phyloP scores from a whole-genome alignment of 2,888 invertebrate species.

The Resseliella maxima region DNA sequence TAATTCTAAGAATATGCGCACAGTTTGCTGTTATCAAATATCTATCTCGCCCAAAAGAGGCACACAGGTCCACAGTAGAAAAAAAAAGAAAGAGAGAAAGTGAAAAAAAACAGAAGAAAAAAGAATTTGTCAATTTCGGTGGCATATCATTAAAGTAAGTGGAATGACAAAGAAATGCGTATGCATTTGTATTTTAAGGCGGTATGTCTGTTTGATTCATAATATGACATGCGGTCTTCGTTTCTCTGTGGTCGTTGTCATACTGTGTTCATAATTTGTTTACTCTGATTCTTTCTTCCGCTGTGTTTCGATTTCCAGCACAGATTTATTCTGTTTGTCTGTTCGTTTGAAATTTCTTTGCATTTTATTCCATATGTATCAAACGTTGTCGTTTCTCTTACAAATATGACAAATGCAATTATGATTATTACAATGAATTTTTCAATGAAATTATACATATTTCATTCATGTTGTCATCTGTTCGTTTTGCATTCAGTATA shows the following conservation, averaged over 20 bases:
- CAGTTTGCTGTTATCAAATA: neutral
- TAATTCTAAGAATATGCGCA: neutral
- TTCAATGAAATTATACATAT: constrained; percentile 41
- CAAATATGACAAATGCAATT: constrained; percentile 34
- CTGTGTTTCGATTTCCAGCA: neutral
- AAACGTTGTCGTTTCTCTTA: too few species aligned
- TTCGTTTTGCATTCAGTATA: neutral
- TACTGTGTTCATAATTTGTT: neutral
- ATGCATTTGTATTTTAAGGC: neutral
- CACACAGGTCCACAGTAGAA: too few species aligned
- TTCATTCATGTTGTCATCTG: constrained; percentile 52
- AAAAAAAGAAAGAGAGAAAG: neutral
- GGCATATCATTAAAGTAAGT: neutral
- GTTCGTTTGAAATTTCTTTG: too few species aligned
- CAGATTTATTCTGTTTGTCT: too few species aligned
- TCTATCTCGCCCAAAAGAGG: too few species aligned
- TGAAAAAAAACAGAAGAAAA: neutral
- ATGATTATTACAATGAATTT: constrained; percentile 40
- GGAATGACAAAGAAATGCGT: neutral
- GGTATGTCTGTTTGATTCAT: neutral
- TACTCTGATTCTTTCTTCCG: neutral
- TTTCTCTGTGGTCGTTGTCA: neutral
- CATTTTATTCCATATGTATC: too few species aligned
- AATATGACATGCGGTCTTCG: neutral
- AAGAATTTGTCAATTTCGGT: neutral